Evolutionary conservation across 1,140 invertebrate species (phyloP).

Genomic region (Brachionus angularis): DNA sequence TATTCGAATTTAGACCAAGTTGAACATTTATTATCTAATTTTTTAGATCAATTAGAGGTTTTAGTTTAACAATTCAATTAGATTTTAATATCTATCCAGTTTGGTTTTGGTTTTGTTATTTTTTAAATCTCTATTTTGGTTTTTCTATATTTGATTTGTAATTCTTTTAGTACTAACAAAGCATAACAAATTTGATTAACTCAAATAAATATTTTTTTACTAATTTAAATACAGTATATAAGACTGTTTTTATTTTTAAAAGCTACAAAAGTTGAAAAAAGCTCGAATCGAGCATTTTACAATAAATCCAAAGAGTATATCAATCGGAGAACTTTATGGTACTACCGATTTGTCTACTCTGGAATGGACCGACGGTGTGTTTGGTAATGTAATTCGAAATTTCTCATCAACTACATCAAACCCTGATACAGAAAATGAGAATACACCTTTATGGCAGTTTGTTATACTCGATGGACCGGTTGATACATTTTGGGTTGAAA

Average conservation of each 20-base stretch:
- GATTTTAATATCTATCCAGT: no score
- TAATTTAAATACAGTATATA: neutral
- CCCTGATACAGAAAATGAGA: neutral
- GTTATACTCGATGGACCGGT: slow-evolving; percentile 80
- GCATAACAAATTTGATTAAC: no score
- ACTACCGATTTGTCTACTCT: slow-evolving; percentile 75
- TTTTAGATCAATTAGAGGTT: no score
- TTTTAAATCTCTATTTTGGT: no score
- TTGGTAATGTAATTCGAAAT: slow-evolving; percentile 51
- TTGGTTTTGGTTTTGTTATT: no score
- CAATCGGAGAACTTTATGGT: slow-evolving; percentile 75
- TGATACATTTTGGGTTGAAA: slow-evolving; percentile 83
- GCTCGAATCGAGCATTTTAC: slow-evolving; percentile 33
- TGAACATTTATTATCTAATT: no score
- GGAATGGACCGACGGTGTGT: slow-evolving; percentile 78
- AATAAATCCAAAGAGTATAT: slow-evolving; percentile 77
- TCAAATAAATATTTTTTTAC: slow-evolving; percentile 1
- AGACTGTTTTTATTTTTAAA: slow-evolving; percentile 1
- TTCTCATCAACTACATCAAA: slow-evolving; percentile 1
- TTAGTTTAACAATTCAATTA: no score
- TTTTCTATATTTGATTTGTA: no score
- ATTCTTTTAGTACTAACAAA: no score
- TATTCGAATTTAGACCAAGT: no score
- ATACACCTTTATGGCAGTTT: slow-evolving; percentile 67
- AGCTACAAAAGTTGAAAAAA: slow-evolving; percentile 17